phyloP scores from a whole-genome alignment of 2,888 invertebrate genomes.

The Eumerus sabulonum region DNA sequence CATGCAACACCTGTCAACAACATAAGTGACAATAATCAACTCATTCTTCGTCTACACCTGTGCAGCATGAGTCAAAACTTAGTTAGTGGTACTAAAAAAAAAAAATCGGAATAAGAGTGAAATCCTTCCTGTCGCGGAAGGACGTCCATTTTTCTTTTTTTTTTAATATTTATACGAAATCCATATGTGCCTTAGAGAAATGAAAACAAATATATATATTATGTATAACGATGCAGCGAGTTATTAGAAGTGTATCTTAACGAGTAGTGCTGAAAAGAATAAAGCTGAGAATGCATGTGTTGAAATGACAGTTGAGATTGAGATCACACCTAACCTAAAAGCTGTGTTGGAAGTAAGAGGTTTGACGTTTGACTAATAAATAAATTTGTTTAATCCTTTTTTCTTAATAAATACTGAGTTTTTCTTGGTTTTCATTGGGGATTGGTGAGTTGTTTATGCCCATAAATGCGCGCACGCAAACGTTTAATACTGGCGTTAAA shows the following conservation, averaged over 20 bases:
- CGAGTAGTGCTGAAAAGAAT: slow-evolving; percentile 40
- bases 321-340: slow-evolving; percentile 35
- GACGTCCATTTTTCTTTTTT: slow-evolving; percentile 11
- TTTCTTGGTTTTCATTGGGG: no score
- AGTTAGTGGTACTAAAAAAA: neutral
- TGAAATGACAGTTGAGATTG: slow-evolving; percentile 8
- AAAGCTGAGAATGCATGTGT: slow-evolving; percentile 14
- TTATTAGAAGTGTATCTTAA: slow-evolving; percentile 52
- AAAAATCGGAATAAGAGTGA: no score
- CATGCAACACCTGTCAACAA: neutral
- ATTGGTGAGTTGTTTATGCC: no score
- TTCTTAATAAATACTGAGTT: slow-evolving; percentile 11
- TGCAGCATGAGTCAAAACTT: neutral
- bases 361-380: slow-evolving; percentile 55
- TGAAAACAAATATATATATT: slow-evolving; percentile 19
- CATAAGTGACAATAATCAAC: slow-evolving; percentile 46
- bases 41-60: slow-evolving; percentile 23
- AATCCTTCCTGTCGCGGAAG: no score
- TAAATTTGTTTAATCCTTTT: slow-evolving; percentile 20
- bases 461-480: no score
- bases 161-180: slow-evolving; percentile 34
- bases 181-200: slow-evolving; percentile 66
- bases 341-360: slow-evolving; percentile 48
- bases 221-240: slow-evolving; percentile 42
- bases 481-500: no score